phyloP scores from a whole-genome alignment of 2,888 invertebrate genomes.

The Oeneis ivallda region DNA sequence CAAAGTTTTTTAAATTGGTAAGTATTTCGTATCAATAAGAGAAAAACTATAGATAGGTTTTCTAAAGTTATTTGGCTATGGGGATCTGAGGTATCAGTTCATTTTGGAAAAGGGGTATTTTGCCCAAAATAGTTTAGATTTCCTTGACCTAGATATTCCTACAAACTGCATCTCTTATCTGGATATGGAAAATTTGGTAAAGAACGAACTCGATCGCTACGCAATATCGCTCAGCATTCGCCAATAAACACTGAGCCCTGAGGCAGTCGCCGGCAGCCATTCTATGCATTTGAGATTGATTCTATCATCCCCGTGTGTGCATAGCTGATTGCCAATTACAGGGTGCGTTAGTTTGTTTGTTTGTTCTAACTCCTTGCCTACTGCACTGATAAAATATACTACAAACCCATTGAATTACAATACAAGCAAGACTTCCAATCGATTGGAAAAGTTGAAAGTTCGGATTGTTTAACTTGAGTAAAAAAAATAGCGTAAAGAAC shows the following conservation, averaged over 20 bases:
- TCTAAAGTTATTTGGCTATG: too few species aligned
- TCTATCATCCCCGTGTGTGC: constrained; percentile 49
- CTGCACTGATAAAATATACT: neutral
- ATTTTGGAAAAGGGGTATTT: too few species aligned
- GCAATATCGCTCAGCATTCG: constrained; percentile 46
- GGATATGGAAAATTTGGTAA: neutral
- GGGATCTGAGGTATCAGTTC: too few species aligned
- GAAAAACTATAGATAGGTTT: too few species aligned
- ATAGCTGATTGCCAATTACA: constrained; percentile 40
- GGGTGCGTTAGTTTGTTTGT: constrained; percentile 15
- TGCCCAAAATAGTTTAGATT: too few species aligned
- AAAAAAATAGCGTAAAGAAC: too few species aligned
- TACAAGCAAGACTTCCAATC: neutral
- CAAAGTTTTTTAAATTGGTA: too few species aligned
- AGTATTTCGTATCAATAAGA: too few species aligned
- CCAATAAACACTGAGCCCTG: constrained; percentile 39
- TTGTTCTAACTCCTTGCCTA: constrained; percentile 15
- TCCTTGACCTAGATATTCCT: too few species aligned
- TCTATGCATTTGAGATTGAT: constrained; percentile 74
- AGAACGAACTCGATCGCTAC: constrained; percentile 25
- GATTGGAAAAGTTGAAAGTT: too few species aligned
- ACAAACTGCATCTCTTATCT: too few species aligned
- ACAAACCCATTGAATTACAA: neutral
- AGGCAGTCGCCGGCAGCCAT: constrained; percentile 53
- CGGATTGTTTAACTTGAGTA: too few species aligned